A percentile compares a stretch with the other conserved stretches of the same genome.
These are phyloP conservation scores for Acipenser oxyrinchus DNA, from an alignment of 2,797 vertebrate species.

Conservation along the genomic window DNA sequence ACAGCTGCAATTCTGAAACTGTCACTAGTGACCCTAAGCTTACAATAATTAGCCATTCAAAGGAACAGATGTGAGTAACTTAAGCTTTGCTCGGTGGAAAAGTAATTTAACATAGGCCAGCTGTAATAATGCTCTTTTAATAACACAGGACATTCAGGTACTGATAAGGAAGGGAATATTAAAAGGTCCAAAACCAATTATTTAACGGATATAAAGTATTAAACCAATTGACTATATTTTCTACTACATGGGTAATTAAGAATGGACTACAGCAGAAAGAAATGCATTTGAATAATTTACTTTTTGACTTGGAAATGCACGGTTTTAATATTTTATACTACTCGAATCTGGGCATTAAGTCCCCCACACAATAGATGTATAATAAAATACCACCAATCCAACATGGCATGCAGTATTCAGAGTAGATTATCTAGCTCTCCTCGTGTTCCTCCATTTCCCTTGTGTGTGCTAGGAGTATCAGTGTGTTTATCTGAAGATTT, in stretches of 20 bases:
- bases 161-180: conserved; percentile 13
- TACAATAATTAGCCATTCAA: conserved; percentile 19
- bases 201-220: conserved; percentile 23
- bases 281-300: conserved; percentile 29
- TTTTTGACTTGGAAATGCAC: conserved; percentile 37
- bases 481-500: too few species aligned
- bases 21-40: not conserved
- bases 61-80: conserved; percentile 18
- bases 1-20: not conserved
- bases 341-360: conserved; percentile 30
- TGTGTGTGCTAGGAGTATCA: too few species aligned
- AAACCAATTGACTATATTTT: conserved; percentile 32
- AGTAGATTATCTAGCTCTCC: too few species aligned
- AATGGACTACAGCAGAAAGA: conserved; percentile 31
- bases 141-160: conserved; percentile 24
- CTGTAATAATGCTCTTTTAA: conserved; percentile 19
- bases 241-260: conserved; percentile 30
- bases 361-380: not conserved
- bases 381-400: too few species aligned
- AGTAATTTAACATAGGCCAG: conserved; percentile 30
- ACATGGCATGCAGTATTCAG: too few species aligned
- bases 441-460: too few species aligned
- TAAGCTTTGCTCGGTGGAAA: conserved; percentile 15
- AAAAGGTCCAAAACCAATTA: conserved; percentile 27
- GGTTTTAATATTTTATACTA: conserved; percentile 38